Base-by-base conservation (phyloP, 2,113 vertebrate species). In the Geococcyx californianus region DNA sequence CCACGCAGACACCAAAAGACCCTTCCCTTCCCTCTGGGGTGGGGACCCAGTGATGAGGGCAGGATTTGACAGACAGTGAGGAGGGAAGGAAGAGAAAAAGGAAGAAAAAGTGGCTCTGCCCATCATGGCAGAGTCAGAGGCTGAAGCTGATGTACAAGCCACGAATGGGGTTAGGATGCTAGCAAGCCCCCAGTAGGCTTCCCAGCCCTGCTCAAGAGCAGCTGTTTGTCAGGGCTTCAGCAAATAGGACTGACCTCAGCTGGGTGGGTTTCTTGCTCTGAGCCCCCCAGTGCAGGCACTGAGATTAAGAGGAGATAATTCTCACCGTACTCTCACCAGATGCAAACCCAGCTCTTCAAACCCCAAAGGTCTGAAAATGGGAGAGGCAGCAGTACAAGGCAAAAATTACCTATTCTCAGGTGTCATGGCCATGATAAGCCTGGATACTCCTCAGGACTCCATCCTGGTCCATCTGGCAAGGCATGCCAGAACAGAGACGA, bases 151-250 rank as follows among this genome's bases (percentile, higher is more conserved):
- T 31, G 24, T 14, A 51, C 55, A 10, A 59, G 63, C 7, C 11
- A 42, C 4, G 24, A 29, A 42, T 1, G 16, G 20, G 28, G 21
- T n/a, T 26, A 15, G n/a, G 45, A 56, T 38, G 31, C 20, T 58
- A 36, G 9, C 28, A 84, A 54, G n/a, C 20, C 28, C 36, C 10
- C 0, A 0, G 2, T 0, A 3, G 38, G 8, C 44, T 76, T 64
- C 38, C 66, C 33, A 64, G 67, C 18, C 25, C 36, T 68, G 7
- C 10, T 8, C 13, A 3, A 62, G 34, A 23, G 15, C 5, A 0
- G 0, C 28, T 49, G 42, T 55, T 90, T 70, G 52, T 52, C 2
- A 1, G 13, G 11, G 5, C 25, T 88, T n/a, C 82, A 70, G 58
- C 15, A 72, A 69, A 79, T 16, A 52, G 31, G n/a, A 36, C 13